Evolutionary conservation across 2,888 invertebrate genomes (phyloP), one percentile per base, ranked within the genome.

Genomic region (Slavum lentiscoides): DNA sequence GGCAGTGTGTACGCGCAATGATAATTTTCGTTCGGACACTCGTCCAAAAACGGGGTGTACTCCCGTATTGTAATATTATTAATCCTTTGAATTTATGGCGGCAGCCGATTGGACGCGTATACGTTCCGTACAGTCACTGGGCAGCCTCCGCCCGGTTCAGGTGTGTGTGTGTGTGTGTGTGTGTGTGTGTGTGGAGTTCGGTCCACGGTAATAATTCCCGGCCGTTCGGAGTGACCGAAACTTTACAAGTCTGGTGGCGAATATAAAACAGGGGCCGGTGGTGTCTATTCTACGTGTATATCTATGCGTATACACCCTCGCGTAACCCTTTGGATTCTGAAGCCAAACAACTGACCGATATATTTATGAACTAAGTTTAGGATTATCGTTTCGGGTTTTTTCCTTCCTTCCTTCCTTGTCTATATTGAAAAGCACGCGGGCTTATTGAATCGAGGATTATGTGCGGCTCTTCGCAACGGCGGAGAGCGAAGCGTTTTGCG

Each of bases 231-330:
- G 67, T 30, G 75, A 75, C 67, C 74, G 30, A 67, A 75, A 75
- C 75, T 75, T 75, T 58, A 15, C 75, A 49, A 43, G 75, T 59
- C 67, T 43, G 75, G 75, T 75, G 55, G 15, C 58, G 75, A 75
- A 75, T 75, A 75, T 68, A 68, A 75, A 67, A 75, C 67, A 67
- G 74, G 30, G 30, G 23, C 61, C n/a, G n/a, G n/a, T n/a, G 3
- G 49, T 49, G 11, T 13, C 49, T 49, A 13, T 49, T 49, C 4
- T 30, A 30, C 4, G 4, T 30, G 8, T 39, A 8, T 30, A 30
- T 30, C 30, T 30, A 30, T 30, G 4, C 4, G 4, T 30, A 13
- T 15, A 15, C 1, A 49, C 3, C 9, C 9, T 1, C 49, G 49
- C 49, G 49, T 49, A 49, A 49, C 49, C 49, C 49, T 49, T 49